Evolutionary conservation across 2,888 invertebrate species (phyloP).

Genomic region (Amphipyra berbera): DNA sequence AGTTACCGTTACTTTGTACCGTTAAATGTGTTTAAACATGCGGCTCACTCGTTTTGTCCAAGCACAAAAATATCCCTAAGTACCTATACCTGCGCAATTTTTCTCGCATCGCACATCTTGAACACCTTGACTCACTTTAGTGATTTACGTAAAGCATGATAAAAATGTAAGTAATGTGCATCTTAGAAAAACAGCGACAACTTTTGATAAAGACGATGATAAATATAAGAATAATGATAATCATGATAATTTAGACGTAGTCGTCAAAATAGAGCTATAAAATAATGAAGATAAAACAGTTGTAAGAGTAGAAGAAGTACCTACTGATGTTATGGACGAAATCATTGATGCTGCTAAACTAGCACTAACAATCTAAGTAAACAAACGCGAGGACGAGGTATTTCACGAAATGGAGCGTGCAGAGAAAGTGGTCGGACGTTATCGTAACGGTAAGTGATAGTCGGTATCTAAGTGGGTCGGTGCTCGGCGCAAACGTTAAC

Average conservation of each 20-base stretch:
- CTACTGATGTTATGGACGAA: slow-evolving; percentile 9
- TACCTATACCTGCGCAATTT: slow-evolving; percentile 6
- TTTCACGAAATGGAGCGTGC: slow-evolving; percentile 69
- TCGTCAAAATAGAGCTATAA: not conserved
- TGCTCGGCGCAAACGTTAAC: slow-evolving; percentile 68
- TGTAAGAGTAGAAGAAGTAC: not conserved
- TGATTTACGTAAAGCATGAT: slow-evolving; percentile 13
- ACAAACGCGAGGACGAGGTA: slow-evolving; percentile 56
- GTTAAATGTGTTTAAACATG: slow-evolving; percentile 40
- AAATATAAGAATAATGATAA: slow-evolving; percentile 4
- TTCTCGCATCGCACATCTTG: slow-evolving; percentile 4
- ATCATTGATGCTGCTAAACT: slow-evolving; percentile 23
- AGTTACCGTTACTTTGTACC: slow-evolving; percentile 51
- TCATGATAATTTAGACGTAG: not conserved
- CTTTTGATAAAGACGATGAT: slow-evolving; percentile 8
- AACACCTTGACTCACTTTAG: slow-evolving; percentile 8
- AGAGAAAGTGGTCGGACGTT: slow-evolving; percentile 82
- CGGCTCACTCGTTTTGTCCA: slow-evolving; percentile 11
- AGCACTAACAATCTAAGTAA: slow-evolving; percentile 47
- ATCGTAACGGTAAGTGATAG: slow-evolving; percentile 79
- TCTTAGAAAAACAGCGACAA: not conserved
- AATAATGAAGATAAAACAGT: slow-evolving; percentile 5
- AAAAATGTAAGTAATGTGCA: slow-evolving; percentile 1
- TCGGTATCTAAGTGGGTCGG: slow-evolving; percentile 85
- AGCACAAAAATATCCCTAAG: slow-evolving; percentile 3